Conservation (phyloP, 2,113 vertebrate genomes). For the Holacanthus passer region DNA sequence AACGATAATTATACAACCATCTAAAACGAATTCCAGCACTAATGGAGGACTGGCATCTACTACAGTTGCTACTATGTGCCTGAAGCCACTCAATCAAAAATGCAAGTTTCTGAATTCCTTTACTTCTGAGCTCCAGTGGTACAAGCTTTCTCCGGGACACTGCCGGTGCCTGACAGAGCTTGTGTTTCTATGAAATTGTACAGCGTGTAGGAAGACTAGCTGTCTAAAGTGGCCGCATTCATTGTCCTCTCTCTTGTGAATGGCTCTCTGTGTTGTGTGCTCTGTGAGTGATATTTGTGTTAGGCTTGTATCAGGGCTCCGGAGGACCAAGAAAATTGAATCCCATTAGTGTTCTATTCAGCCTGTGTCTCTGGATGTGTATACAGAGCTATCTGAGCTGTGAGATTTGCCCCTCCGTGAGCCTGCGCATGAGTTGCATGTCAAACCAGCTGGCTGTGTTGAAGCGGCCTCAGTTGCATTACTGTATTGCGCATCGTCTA, state of each 20-base stretch:
- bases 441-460: slow-evolving; percentile 36
- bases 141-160: not conserved
- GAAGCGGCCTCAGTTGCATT: slow-evolving; percentile 13
- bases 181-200: slow-evolving; percentile 37
- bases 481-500: slow-evolving; percentile 8
- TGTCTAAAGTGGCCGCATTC: slow-evolving; percentile 40
- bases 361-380: slow-evolving; percentile 50
- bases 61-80: not conserved
- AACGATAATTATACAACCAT: not conserved
- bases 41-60: not conserved
- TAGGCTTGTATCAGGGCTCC: slow-evolving; percentile 53
- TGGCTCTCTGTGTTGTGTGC: slow-evolving; percentile 53
- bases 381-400: slow-evolving; percentile 48
- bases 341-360: slow-evolving; percentile 69
- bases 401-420: slow-evolving; percentile 27
- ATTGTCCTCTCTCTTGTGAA: slow-evolving; percentile 60
- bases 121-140: not conserved
- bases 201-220: slow-evolving; percentile 47
- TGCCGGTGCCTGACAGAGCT: not conserved
- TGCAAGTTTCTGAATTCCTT: slow-evolving; percentile 11
- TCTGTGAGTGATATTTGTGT: slow-evolving; percentile 67
- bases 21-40: too few relatives aligned
- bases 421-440: slow-evolving; percentile 39
- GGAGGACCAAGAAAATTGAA: slow-evolving; percentile 70
- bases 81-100: not conserved